phyloP scores from a whole-genome alignment of 2,888 invertebrate genomes.

The Mamestra brassicae region DNA sequence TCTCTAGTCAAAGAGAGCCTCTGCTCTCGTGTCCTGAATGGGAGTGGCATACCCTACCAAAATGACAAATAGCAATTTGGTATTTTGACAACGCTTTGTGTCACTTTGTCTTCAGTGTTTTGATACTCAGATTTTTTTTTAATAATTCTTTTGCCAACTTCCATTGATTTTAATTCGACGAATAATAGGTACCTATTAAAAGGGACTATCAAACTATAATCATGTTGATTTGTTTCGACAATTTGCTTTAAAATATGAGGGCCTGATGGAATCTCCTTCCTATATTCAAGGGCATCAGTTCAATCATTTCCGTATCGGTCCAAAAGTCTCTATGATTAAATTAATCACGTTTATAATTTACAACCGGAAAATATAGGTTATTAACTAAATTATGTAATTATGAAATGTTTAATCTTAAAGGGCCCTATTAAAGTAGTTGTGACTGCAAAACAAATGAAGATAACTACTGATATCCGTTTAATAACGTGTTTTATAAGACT shows the following conservation, averaged over 20 bases:
- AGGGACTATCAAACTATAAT: neutral
- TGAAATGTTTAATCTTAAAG: neutral
- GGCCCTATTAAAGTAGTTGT: neutral
- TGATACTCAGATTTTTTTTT: neutral
- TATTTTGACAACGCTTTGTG: neutral
- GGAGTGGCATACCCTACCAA: neutral
- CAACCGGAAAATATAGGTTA: neutral
- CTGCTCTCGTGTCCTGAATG: neutral
- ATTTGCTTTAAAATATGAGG: neutral
- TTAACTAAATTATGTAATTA: neutral
- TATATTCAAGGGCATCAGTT: constrained; percentile 7
- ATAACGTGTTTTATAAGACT: neutral
- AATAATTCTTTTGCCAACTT: neutral
- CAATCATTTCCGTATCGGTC: constrained; percentile 32
- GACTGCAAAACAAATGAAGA: neutral
- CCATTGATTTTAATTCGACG: neutral
- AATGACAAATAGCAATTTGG: neutral
- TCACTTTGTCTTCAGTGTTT: neutral
- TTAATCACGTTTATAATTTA: neutral
- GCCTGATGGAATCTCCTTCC: constrained; percentile 14
- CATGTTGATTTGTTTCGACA: neutral
- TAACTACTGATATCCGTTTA: neutral
- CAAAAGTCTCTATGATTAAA: constrained; percentile 13
- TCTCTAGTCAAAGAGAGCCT: no score
- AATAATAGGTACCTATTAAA: neutral